Percentiles rank a stretch among this genome's conserved stretches.
Evolutionary conservation across 2,797 vertebrate genomes (phyloP).

Genomic region (Morelia viridis): DNA sequence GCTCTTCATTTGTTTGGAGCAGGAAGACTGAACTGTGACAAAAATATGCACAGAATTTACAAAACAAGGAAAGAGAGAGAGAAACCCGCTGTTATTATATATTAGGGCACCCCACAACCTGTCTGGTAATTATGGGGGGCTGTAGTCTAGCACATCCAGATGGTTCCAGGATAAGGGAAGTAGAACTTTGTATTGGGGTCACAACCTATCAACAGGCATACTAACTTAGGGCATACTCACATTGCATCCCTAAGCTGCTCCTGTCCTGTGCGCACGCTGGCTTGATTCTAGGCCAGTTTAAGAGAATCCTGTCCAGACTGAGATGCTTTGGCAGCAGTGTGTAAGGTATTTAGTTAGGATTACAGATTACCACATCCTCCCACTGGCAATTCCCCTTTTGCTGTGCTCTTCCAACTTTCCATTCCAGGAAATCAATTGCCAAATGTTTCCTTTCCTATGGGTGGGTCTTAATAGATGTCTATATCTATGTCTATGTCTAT

Average conservation of each 20-base stretch:
- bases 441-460: no score
- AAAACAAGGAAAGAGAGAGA: constrained; percentile 41
- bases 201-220: neutral
- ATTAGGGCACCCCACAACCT: neutral
- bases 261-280: neutral
- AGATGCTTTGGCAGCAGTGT: neutral
- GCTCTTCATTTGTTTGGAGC: constrained; percentile 15
- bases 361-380: neutral
- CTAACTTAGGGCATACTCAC: neutral
- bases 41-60: neutral
- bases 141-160: neutral
- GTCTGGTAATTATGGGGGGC: neutral
- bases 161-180: neutral
- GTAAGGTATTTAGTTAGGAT: neutral
- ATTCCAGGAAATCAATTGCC: neutral
- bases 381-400: neutral
- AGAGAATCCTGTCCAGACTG: neutral
- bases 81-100: neutral
- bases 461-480: no score
- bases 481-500: no score
- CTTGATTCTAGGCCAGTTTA: neutral
- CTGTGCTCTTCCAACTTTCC: neutral
- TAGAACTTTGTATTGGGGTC: neutral
- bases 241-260: neutral
- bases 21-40: neutral